These are phyloP conservation scores for Cephalopterus ornatus DNA, from an alignment of 2,113 vertebrate genomes.

Conservation along the genomic window DNA sequence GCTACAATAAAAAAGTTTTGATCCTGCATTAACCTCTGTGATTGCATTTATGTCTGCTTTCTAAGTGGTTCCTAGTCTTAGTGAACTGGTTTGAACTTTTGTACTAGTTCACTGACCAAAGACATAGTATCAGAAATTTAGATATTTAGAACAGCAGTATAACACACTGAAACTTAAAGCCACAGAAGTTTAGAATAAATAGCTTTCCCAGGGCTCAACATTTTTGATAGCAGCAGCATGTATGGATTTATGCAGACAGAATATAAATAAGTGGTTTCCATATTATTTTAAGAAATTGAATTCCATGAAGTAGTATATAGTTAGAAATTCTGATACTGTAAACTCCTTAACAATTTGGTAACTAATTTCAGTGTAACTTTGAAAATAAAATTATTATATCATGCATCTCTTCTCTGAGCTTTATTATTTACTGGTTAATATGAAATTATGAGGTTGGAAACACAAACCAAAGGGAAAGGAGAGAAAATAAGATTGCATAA, in stretches of 20 bases:
- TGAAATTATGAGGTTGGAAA: neutral
- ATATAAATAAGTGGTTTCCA: neutral
- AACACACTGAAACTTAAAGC: neutral
- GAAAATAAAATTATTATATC: neutral
- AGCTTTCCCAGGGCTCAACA: neutral
- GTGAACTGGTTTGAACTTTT: neutral
- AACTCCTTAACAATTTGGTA: neutral
- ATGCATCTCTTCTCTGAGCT: neutral
- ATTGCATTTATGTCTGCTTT: neutral
- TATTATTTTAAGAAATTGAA: neutral
- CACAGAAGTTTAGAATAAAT: neutral
- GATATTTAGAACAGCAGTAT: neutral
- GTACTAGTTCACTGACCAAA: neutral
- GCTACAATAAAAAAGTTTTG: neutral
- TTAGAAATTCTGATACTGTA: neutral
- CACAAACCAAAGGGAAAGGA: fast-evolving
- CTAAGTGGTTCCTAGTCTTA: neutral
- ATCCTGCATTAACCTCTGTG: neutral
- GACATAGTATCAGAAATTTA: neutral
- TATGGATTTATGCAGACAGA: neutral
- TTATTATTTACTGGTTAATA: neutral
- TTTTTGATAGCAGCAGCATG: neutral
- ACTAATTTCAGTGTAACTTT: neutral
- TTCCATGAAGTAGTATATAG: neutral
- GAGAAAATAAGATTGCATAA: neutral